Percentiles rank a stretch among this genome's conserved stretches.
These are phyloP conservation scores for Brassicogethes aeneus DNA, from an alignment of 2,888 invertebrate genomes.

Conservation along the genomic window DNA sequence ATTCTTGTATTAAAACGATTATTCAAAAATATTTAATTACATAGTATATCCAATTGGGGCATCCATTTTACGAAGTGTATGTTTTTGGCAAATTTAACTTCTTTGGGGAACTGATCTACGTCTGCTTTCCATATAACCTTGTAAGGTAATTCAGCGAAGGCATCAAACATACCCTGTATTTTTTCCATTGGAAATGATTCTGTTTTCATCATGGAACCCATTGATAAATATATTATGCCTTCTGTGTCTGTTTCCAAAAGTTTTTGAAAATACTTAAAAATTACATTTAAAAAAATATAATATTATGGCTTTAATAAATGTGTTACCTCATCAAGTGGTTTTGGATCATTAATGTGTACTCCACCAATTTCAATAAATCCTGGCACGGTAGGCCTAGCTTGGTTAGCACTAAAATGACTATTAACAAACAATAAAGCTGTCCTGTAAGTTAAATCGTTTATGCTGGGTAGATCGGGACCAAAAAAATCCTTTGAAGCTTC, in stretches of 20 bases:
- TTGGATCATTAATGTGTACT: slow-evolving; percentile 40
- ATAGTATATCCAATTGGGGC: slow-evolving; percentile 48
- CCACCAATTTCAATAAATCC: slow-evolving; percentile 50
- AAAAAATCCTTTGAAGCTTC: slow-evolving; percentile 44
- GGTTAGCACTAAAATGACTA: slow-evolving; percentile 49
- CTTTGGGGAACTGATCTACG: slow-evolving; percentile 40
- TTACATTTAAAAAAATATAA: not conserved
- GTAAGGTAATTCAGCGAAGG: slow-evolving; percentile 45
- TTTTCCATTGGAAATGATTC: slow-evolving; percentile 45
- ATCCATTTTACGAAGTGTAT: slow-evolving; percentile 48
- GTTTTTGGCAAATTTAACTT: slow-evolving; percentile 40
- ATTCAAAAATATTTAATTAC: slow-evolving; percentile 31
- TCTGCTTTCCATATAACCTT: slow-evolving; percentile 49
- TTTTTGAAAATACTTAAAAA: slow-evolving; percentile 13
- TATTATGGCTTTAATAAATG: slow-evolving; percentile 2
- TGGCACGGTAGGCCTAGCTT: slow-evolving; percentile 47
- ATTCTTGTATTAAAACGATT: too few species aligned
- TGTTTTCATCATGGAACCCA: slow-evolving; percentile 50
- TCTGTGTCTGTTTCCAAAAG: slow-evolving; percentile 23
- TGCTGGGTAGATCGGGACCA: slow-evolving; percentile 40
- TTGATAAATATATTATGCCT: slow-evolving; percentile 49
- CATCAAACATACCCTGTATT: slow-evolving; percentile 43
- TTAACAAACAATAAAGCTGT: slow-evolving; percentile 48
- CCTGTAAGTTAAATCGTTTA: slow-evolving; percentile 43
- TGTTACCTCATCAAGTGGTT: slow-evolving; percentile 43